Conservation (phyloP, 2,888 invertebrate genomes). For the Ornithoptera priamus region DNA sequence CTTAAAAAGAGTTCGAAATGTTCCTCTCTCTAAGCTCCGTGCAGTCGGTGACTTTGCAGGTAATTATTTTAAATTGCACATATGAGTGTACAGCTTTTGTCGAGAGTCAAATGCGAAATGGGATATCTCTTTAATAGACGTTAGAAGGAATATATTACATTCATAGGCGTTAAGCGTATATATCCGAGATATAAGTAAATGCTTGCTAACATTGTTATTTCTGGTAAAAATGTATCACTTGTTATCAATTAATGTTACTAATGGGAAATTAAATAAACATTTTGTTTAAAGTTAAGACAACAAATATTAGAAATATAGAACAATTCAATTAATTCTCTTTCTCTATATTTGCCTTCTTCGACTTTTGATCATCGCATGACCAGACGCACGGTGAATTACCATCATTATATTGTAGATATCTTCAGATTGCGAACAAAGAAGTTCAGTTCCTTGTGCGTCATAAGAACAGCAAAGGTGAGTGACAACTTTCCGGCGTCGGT, state of each 20-base stretch:
- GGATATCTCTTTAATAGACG: not conserved
- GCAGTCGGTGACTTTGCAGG: conserved; percentile 10
- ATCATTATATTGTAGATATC: no score
- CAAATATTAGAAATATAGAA: no score
- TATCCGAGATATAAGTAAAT: not conserved
- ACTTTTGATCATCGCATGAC: no score
- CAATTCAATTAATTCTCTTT: no score
- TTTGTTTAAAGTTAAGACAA: no score
- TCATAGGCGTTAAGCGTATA: not conserved
- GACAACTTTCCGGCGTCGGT: no score
- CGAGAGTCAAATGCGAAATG: not conserved
- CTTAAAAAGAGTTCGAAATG: not conserved
- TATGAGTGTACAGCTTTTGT: not conserved
- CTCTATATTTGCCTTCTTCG: no score
- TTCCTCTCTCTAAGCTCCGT: not conserved
- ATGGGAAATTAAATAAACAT: no score
- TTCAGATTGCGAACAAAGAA: no score
- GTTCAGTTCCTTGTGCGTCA: no score
- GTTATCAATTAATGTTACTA: not conserved
- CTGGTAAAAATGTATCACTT: not conserved
- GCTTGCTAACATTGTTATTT: not conserved
- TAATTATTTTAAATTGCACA: conserved; percentile 11
- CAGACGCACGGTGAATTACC: no score
- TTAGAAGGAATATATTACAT: not conserved
- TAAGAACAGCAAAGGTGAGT: no score